Conservation (phyloP, 2,888 invertebrate genomes). For the Amaurobius ferox region DNA sequence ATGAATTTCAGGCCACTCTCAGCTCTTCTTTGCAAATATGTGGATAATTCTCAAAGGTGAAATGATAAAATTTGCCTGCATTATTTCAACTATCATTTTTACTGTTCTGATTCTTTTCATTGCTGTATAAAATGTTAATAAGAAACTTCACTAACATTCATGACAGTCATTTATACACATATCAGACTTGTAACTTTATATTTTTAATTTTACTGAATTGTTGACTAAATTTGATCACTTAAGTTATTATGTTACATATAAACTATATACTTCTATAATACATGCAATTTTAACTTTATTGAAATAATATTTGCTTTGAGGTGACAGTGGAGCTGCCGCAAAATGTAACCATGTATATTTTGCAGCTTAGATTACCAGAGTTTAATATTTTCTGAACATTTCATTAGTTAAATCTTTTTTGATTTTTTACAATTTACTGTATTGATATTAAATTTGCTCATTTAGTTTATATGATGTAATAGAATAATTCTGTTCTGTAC, state of each 20-base stretch:
- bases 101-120: no score
- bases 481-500: slow-evolving; percentile 17
- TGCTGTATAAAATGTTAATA: no score
- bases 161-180: not conserved
- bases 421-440: no score
- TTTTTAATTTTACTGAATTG: no score
- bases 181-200: not conserved
- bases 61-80: no score
- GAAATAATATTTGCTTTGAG: not conserved
- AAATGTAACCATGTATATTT: not conserved
- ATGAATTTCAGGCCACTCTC: not conserved
- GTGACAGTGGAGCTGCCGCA: not conserved
- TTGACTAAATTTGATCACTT: no score
- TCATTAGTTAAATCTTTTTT: not conserved
- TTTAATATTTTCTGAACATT: not conserved
- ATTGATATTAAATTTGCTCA: not conserved
- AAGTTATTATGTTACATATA: no score
- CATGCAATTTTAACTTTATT: no score
- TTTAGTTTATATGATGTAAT: not conserved
- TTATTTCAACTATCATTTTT: no score
- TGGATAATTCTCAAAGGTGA: no score
- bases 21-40: slow-evolving; percentile 3
- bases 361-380: not conserved
- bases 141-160: no score
- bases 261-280: no score